phyloP scores from a whole-genome alignment of 2,113 vertebrate genomes.

The Ivindomyrus marchei region DNA sequence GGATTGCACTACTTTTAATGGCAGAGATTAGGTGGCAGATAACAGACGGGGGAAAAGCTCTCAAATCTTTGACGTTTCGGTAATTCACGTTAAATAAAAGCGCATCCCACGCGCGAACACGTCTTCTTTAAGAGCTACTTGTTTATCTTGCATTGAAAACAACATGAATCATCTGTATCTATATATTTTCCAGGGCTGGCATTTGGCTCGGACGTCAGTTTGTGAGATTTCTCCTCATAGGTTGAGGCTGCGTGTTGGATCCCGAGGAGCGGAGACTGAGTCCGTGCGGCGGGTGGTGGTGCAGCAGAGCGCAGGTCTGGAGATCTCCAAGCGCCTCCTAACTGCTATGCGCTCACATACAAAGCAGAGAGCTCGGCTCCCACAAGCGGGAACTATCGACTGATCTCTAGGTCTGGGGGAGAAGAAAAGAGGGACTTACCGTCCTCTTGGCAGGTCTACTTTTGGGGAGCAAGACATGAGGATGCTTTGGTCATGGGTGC shows the following conservation, averaged over 20 bases:
- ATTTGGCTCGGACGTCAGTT: conserved; percentile 44
- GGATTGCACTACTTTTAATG: conserved; percentile 15
- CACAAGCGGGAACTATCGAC: conserved; percentile 35
- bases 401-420: conserved; percentile 36
- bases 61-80: conserved; percentile 13
- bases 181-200: conserved; percentile 28
- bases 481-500: conserved; percentile 61
- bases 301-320: conserved; percentile 26
- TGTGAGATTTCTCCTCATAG: conserved; percentile 43
- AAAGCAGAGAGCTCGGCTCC: conserved; percentile 28
- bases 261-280: conserved; percentile 34
- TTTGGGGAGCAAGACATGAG: conserved; percentile 19
- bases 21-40: neutral
- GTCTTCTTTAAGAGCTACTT: conserved; percentile 28
- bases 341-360: conserved; percentile 31
- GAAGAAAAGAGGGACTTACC: conserved; percentile 20
- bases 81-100: conserved; percentile 16
- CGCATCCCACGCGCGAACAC: conserved; percentile 10
- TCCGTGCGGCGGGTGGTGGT: conserved; percentile 28
- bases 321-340: conserved; percentile 33
- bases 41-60: neutral
- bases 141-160: conserved; percentile 32
- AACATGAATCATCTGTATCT: conserved; percentile 29
- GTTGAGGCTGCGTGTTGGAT: conserved; percentile 48
- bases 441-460: conserved; percentile 28